Base-by-base conservation (phyloP, 1,140 invertebrate genomes). In the Euura saliciscinereae region DNA sequence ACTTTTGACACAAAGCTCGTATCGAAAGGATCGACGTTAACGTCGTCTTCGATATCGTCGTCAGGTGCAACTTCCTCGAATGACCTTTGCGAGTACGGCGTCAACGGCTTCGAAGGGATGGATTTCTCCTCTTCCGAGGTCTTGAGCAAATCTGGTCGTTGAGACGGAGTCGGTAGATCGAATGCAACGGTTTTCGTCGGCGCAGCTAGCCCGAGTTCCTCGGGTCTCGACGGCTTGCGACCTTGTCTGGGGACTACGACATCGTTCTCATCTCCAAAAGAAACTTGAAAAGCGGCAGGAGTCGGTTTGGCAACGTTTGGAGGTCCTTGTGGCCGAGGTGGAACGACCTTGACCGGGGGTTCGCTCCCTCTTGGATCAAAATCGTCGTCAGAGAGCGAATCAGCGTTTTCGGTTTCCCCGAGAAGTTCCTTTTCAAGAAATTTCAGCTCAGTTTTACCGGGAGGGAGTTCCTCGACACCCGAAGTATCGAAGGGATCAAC, bases 401-500 rank as follows among this genome's bases (percentile, higher is more conserved):
- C 43, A 72, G 64, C 5, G 11, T 82, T 67, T n/a, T 79, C 74
- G 6, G 77, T 74, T 45, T 90, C 87, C 43, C 88, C 90, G 3
- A 95, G 88, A 8, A 96, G 80, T 84, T 96, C 94, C 79, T 92
- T 90, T 86, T 96, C 94, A 28, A 96, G 83, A 78, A 93, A 90
- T 82, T 94, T 94, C 5, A 96, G 80, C 86, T 96, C 94, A 8
- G 92, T 90, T 86, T 92, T 92, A 71, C 94, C 92, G 2, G 94
- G 94, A 73, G 92, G 90, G 28, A 92, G 86, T 44, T 91, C 90
- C 79, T 93, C 90, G 6, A 95, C 89, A 10, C 91, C 90, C 0
- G 94, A 95, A 3, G 95, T 96, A 79, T 96, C 94, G 77, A 96
- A 96, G 0, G 95, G 95, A 89, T 97, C 95, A 13, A 92, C 91